These are phyloP conservation scores for Arvicanthis niloticus DNA, from an alignment of 2,113 vertebrate species.

Conservation along the genomic window DNA sequence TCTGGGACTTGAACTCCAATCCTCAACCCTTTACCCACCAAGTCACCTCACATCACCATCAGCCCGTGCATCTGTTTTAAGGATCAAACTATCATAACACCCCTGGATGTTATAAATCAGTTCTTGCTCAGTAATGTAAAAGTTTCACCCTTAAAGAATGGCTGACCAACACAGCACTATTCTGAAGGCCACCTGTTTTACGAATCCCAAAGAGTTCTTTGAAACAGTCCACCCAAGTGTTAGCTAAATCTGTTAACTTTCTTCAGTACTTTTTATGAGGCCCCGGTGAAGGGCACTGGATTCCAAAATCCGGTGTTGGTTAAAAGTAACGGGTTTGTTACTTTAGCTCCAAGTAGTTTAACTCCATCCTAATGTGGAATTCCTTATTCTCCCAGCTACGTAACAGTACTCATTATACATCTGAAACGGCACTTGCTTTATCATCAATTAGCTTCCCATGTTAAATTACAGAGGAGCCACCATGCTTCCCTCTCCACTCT, in stretches of 20 bases:
- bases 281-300: conserved; percentile 33
- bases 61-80: not conserved
- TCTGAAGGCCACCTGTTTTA: conserved; percentile 47
- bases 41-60: not conserved
- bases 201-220: conserved; percentile 45
- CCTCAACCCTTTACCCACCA: not conserved
- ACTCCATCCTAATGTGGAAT: not conserved
- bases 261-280: conserved; percentile 18
- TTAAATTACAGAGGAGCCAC: not conserved
- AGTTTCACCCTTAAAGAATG: conserved; percentile 38
- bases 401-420: not conserved
- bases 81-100: not conserved
- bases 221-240: conserved; percentile 44
- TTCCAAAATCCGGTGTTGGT: not conserved
- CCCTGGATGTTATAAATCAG: not conserved
- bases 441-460: not conserved
- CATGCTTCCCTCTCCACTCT: not conserved
- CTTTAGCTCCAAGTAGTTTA: not conserved
- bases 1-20: not conserved
- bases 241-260: conserved; percentile 55
- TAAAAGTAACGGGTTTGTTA: not conserved
- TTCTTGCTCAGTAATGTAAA: conserved; percentile 39
- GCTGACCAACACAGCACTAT: not conserved
- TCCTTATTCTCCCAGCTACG: not conserved
- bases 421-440: conserved; percentile 21